These are phyloP conservation scores for Scaptomyza graminum DNA, from an alignment of 1,140 invertebrate genomes.

Conservation along the genomic window DNA sequence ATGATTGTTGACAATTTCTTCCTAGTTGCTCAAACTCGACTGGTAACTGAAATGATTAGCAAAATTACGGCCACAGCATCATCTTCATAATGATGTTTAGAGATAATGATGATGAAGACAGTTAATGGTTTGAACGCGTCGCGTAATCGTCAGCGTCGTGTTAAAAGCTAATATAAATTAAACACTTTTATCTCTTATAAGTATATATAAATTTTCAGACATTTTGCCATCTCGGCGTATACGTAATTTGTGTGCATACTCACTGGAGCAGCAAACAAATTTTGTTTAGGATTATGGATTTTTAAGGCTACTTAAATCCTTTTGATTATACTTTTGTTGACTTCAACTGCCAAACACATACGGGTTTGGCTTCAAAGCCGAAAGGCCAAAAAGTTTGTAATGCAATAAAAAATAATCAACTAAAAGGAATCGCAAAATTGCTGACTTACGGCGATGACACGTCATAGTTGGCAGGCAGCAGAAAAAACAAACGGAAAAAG, in stretches of 20 bases:
- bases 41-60: constrained; percentile 65
- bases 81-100: constrained; percentile 1
- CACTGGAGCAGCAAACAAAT: background rate
- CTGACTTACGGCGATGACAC: constrained; percentile 73
- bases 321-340: constrained; percentile 21
- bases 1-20: constrained; percentile 73
- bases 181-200: constrained; percentile 2
- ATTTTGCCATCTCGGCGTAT: constrained; percentile 13
- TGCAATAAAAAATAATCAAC: constrained; percentile 55
- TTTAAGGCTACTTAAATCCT: constrained; percentile 22
- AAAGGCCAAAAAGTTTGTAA: constrained; percentile 12
- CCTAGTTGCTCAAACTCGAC: constrained; percentile 55
- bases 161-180: constrained; percentile 41
- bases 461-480: constrained; percentile 50
- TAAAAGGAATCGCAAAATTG: constrained; percentile 64
- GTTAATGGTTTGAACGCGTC: constrained; percentile 1
- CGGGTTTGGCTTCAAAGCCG: constrained; percentile 4
- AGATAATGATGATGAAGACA: constrained; percentile 10
- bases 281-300: background rate
- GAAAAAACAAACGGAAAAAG: background rate
- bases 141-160: constrained; percentile 36
- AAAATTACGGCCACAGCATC: constrained; percentile 50
- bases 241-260: constrained; percentile 27
- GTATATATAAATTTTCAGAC: constrained; percentile 25
- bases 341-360: constrained; percentile 55